These are phyloP conservation scores for Corvus cornix DNA, from an alignment of 2,113 vertebrate genomes.

Conservation along the genomic window DNA sequence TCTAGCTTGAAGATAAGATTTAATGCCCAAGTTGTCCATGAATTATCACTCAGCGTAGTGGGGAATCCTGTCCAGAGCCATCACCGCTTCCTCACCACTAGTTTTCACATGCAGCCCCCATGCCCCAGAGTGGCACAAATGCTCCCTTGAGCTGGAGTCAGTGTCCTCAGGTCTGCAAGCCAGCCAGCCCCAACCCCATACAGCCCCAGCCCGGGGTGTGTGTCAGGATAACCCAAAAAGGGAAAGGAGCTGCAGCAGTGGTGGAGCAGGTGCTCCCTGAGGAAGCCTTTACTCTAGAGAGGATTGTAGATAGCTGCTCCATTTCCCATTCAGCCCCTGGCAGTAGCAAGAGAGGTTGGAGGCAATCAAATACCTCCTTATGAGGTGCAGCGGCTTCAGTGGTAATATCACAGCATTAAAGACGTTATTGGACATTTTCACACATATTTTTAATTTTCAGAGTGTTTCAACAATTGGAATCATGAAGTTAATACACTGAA, in stretches of 20 bases:
- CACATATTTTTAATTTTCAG: neutral
- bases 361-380: neutral
- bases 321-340: neutral
- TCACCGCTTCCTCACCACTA: fast-evolving
- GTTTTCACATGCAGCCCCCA: neutral
- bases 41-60: fast-evolving
- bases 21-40: neutral
- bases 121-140: neutral
- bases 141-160: neutral
- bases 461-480: neutral
- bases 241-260: neutral
- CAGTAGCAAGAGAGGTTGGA: neutral
- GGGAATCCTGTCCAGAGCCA: neutral
- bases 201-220: neutral
- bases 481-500: neutral
- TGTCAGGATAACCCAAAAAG: neutral
- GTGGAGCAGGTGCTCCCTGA: neutral
- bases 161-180: neutral
- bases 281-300: neutral
- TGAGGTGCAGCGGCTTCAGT: neutral
- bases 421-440: neutral
- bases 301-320: neutral
- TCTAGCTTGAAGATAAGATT: neutral
- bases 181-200: fast-evolving
- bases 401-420: neutral